phyloP scores from a whole-genome alignment of 1,140 invertebrate genomes.

The Bombus superbus region DNA sequence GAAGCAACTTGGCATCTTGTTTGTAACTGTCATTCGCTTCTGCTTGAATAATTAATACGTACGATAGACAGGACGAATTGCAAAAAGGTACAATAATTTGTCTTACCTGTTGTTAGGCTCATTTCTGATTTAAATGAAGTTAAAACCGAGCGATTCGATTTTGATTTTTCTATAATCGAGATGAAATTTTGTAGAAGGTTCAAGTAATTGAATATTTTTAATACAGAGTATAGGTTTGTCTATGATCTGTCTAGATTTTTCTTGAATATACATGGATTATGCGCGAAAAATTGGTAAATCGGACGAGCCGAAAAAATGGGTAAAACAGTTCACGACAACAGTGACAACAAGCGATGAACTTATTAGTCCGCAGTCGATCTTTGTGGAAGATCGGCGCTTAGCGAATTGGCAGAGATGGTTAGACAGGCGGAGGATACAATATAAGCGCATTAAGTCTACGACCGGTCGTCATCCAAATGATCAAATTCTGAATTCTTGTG shows the following conservation, averaged over 20 bases:
- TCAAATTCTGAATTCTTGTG: conserved; percentile 74
- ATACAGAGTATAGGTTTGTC: too few relatives aligned
- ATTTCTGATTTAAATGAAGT: neutral
- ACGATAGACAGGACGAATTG: neutral
- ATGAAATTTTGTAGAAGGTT: neutral
- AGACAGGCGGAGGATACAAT: conserved; percentile 43
- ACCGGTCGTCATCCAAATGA: conserved; percentile 71
- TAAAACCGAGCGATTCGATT: neutral
- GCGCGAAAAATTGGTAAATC: conserved; percentile 65
- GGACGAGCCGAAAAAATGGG: conserved; percentile 15
- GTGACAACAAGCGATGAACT: conserved; percentile 7
- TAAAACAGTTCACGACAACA: neutral
- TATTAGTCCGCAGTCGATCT: neutral
- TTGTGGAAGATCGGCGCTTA: conserved; percentile 68
- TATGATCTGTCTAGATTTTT: too few relatives aligned
- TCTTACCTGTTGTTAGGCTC: conserved; percentile 10
- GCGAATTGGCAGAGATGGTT: conserved; percentile 74
- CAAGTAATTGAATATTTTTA: neutral
- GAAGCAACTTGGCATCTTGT: conserved; percentile 50
- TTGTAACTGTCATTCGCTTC: neutral
- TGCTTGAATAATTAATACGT: neutral
- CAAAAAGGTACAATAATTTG: neutral
- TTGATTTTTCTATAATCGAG: neutral
- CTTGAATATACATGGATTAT: conserved; percentile 59
- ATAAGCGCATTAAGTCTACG: conserved; percentile 28